Evolutionary conservation across 2,113 vertebrate genomes (phyloP), one percentile per base, ranked within the genome.

Genomic region (Percina caprodes): DNA sequence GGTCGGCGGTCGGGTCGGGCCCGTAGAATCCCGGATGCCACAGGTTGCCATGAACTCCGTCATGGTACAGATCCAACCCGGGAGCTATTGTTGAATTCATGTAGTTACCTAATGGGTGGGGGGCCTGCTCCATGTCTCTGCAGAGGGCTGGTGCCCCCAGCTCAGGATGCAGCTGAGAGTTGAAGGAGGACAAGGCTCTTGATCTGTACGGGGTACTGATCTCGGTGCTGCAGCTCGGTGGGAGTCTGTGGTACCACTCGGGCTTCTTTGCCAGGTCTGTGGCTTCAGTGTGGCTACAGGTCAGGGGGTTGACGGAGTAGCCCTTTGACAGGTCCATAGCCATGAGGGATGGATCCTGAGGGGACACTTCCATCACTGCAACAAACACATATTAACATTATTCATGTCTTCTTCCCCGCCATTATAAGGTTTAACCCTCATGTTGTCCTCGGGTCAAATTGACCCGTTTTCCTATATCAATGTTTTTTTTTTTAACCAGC

Each of bases 301-400:
- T 87, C 76, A 88, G 68, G 1, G 90, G 82, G 21, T 45, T 80
- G 35, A 79, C 79, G 0, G 87, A 88, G 90, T 73, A 95, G 69
- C 89, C 79, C 86, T 91, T 92, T 1, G 93, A 93, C 80, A 95
- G 89, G 86, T 95, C 94, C 90, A 94, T 86, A 1, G 89, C 92
- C 71, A 86, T 77, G 33, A 89, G 71, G 62, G 86, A 46, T 1
- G 91, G 79, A 52, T 92, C 91, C 82, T 88, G 88, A 66, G 89
- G 68, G 75, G 93, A 91, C 49, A 88, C 84, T 52, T 94, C 93
- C 92, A 94, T 94, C 74, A 82, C 93, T 95, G 86, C 23, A 82
- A 77, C 46, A 75, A 45, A 74, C 5, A 59, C 18, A 77, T 0
- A 18, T 6, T 0, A 3, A 48, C 21, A 33, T 56, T 19, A 12